Base-by-base conservation (phyloP, 2,113 vertebrate genomes). In the Bagarius yarrelli region DNA sequence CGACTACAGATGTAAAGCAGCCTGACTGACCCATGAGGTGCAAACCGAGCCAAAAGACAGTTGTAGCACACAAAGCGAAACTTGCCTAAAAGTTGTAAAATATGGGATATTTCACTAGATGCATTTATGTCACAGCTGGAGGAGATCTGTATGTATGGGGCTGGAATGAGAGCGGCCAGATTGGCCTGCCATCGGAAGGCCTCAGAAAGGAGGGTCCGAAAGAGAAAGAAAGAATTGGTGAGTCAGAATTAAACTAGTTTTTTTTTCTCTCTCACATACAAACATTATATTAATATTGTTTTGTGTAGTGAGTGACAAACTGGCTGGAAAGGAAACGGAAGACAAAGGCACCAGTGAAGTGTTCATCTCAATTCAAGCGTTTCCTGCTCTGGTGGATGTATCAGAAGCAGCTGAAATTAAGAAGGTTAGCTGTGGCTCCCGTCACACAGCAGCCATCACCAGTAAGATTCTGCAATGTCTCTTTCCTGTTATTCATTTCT, bases 121-220 rank as follows among this genome's bases (percentile, higher is more conserved):
- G 2, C 1, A 0, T 79, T 83, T 44, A 79, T 77, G 40, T 69
- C 63, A 76, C 82, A 99, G 97, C 92, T 55, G 88, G 89, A 0
- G 96, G 96, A 19, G 98, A 99, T 69, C 83, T 99, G 52, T 99
- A 99, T 1, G 4, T 94, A 74, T 99, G 98, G 98, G 97, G 98
- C 85, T 99, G 97, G 98, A 99, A 99, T 4, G 95, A 98, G 72
- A 95, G 94, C 0, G 97, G 98, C 0, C 97, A 99, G 88, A 91
- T 99, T 75, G 97, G 94, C 9, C 91, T 99, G 84, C 98, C 97
- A 52, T 90, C 91, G 64, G 93, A 85, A 57, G 82, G 86, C 0
- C 66, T 81, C 94, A 84, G 88, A 77, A 0, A 91, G 87, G 71
- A 81, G 79, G 23, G 40, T 23, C 64, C 0, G 53, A 63, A 81